Percentiles rank a stretch among this genome's conserved stretches.
Evolutionary conservation across 2,113 vertebrate genomes (phyloP).

Genomic region (Galeopterus variegatus): DNA sequence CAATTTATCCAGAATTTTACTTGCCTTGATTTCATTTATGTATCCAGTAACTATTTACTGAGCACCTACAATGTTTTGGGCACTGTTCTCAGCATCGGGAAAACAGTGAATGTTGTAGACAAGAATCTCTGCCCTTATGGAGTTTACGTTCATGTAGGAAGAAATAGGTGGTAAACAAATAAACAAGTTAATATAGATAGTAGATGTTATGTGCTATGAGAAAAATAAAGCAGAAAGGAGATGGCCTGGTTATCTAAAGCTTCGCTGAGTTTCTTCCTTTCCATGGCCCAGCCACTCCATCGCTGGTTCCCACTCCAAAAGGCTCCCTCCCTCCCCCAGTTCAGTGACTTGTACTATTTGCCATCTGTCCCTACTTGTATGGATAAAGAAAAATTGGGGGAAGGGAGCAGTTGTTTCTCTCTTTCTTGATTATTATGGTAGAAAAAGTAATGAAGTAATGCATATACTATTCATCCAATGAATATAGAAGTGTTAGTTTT

Average conservation of each 20-base stretch:
- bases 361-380: not conserved
- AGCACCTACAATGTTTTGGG: not conserved
- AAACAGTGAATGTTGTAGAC: not conserved
- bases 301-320: not conserved
- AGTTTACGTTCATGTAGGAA: not conserved
- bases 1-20: not conserved
- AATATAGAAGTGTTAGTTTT: not conserved
- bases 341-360: not conserved
- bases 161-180: not conserved
- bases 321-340: not conserved
- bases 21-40: not conserved
- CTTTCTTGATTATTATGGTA: not conserved
- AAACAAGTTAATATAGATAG: not conserved
- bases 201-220: not conserved
- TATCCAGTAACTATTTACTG: not conserved
- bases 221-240: not conserved
- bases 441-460: not conserved
- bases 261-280: not conserved
- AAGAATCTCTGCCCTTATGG: not conserved
- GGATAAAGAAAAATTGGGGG: not conserved
- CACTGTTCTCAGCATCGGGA: not conserved
- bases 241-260: not conserved
- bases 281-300: fast-evolving
- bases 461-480: not conserved
- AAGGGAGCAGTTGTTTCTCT: not conserved